These are phyloP conservation scores for Eustalomyia histrio DNA, from an alignment of 2,888 invertebrate genomes.

Conservation along the genomic window DNA sequence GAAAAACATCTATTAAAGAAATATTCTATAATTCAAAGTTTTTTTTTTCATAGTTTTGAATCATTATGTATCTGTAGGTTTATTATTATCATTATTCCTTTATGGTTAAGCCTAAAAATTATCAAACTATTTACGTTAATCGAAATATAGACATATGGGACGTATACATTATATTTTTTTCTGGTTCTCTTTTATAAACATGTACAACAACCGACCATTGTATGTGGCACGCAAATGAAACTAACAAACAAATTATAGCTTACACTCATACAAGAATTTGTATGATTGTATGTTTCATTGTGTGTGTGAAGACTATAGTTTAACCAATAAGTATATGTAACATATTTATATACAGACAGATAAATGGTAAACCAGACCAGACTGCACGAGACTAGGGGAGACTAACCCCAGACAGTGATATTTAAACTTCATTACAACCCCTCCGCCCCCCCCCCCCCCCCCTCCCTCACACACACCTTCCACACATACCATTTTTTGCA, in stretches of 20 bases:
- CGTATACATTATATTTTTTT: conserved; percentile 25
- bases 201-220: neutral
- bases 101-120: too few relatives aligned
- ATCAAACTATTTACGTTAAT: too few relatives aligned
- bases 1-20: too few relatives aligned
- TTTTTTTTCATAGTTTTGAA: too few relatives aligned
- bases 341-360: neutral
- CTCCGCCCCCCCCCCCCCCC: too few relatives aligned
- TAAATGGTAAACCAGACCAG: conserved; percentile 25
- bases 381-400: conserved; percentile 43
- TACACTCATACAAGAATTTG: neutral
- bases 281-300: neutral
- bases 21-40: too few relatives aligned
- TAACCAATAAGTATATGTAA: neutral
- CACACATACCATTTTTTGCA: too few relatives aligned
- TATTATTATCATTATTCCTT: too few relatives aligned
- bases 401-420: conserved; percentile 46
- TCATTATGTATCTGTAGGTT: too few relatives aligned
- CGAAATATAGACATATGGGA: neutral
- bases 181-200: neutral
- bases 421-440: conserved; percentile 4
- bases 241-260: conserved; percentile 6
- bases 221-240: conserved; percentile 4
- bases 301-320: neutral
- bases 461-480: too few relatives aligned